Conservation (phyloP, 1,140 invertebrate species). For the Drosophila sulfurigaster region DNA sequence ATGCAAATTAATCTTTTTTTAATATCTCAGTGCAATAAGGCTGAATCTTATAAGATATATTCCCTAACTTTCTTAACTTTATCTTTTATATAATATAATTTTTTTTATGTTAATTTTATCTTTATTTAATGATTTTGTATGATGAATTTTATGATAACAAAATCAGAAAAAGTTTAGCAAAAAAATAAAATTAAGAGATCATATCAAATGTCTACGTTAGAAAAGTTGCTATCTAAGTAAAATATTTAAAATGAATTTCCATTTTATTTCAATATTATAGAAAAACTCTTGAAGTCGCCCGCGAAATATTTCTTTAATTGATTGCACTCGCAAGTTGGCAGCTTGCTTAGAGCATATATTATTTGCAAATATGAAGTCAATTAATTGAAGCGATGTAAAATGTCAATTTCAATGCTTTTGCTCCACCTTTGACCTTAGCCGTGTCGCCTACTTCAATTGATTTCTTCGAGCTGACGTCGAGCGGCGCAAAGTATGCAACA, state of each 20-base stretch:
- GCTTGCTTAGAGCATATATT: neutral
- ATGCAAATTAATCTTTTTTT: too few species aligned
- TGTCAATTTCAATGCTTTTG: constrained; percentile 41
- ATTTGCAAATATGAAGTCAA: constrained; percentile 14
- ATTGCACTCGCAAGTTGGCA: neutral
- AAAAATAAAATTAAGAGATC: too few species aligned
- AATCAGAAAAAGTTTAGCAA: too few species aligned
- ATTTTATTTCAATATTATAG: neutral
- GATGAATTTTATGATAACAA: too few species aligned
- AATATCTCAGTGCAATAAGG: too few species aligned
- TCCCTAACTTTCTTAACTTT: too few species aligned
- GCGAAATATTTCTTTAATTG: constrained; percentile 8
- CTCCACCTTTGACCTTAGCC: constrained; percentile 46
- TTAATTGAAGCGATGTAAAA: constrained; percentile 41
- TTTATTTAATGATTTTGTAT: too few species aligned
- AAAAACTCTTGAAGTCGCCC: neutral
- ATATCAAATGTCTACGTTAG: too few species aligned
- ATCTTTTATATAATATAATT: too few species aligned
- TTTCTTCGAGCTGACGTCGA: constrained; percentile 14
- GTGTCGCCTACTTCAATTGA: constrained; percentile 38
- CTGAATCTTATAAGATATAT: too few species aligned
- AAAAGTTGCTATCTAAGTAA: too few species aligned
- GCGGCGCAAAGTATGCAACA: constrained; percentile 47
- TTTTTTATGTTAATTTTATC: too few species aligned
- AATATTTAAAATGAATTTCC: neutral